These are phyloP conservation scores for Melanotus villosus DNA, from an alignment of 2,888 invertebrate genomes.

Conservation along the genomic window DNA sequence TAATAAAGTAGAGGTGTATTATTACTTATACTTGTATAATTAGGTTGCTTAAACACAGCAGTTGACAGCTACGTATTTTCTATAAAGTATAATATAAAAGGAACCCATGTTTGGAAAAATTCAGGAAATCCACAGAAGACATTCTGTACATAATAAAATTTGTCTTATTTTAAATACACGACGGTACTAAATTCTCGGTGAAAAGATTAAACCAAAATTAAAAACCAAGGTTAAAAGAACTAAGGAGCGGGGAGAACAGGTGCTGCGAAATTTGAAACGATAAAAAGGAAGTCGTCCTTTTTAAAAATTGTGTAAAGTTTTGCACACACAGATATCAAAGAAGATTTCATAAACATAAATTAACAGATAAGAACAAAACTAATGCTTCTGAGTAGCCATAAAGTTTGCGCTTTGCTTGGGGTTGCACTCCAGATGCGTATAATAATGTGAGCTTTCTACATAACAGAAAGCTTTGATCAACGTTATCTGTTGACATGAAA, in stretches of 20 bases:
- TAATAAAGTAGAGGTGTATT: no score
- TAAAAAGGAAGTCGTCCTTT: neutral
- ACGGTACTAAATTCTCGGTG: no score
- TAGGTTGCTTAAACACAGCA: no score
- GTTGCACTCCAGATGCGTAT: conserved; percentile 9
- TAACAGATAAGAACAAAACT: conserved; percentile 11
- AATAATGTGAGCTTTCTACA: conserved; percentile 5
- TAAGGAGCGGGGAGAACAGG: neutral
- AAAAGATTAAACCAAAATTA: conserved; percentile 8
- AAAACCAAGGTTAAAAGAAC: neutral
- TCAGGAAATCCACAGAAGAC: no score
- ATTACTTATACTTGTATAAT: no score
- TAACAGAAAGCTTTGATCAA: conserved; percentile 6
- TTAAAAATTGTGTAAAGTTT: neutral
- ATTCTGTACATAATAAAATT: no score
- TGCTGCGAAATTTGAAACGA: neutral
- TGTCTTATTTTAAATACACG: no score
- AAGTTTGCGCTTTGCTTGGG: conserved; percentile 1
- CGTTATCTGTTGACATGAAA: conserved; percentile 7
- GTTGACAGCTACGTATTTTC: no score
- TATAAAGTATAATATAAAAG: no score
- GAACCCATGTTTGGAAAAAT: no score
- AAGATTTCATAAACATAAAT: conserved; percentile 7
- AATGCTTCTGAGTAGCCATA: conserved; percentile 1
- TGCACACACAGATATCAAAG: neutral